Evolutionary conservation across 2,113 vertebrate genomes (phyloP).

Genomic region (Orcinus orca): DNA sequence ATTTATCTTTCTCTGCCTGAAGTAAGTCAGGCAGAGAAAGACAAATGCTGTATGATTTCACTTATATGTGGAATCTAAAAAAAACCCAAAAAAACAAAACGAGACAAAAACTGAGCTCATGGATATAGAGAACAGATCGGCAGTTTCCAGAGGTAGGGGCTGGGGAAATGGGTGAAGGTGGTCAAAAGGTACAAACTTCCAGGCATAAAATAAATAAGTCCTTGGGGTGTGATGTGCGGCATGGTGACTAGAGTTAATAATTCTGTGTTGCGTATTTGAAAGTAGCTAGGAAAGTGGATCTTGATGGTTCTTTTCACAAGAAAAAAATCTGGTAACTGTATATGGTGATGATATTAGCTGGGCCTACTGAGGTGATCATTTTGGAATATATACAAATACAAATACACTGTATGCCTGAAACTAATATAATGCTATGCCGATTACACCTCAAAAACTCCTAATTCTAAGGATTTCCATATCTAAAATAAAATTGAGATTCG

Average conservation of each 20-base stretch:
- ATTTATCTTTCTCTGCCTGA: no score
- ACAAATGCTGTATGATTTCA: background rate
- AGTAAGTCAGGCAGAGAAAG: background rate
- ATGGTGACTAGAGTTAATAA: accelerated
- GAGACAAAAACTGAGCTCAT: background rate
- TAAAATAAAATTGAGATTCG: background rate
- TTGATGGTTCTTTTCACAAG: background rate
- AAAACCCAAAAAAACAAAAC: background rate
- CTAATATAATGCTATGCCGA: background rate
- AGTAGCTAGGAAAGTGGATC: background rate
- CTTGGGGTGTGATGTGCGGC: accelerated
- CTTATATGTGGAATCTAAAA: background rate
- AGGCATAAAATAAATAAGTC: no score
- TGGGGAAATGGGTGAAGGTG: no score
- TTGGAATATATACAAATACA: accelerated
- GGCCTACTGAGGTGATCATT: background rate
- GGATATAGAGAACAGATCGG: background rate
- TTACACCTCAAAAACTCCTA: background rate
- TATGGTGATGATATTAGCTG: background rate
- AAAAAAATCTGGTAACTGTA: background rate
- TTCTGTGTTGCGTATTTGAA: accelerated
- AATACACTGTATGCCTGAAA: background rate
- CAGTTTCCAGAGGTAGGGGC: background rate
- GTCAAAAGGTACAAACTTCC: background rate
- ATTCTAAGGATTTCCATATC: background rate